These are phyloP conservation scores for Agapornis canus DNA, from an alignment of 2,797 vertebrate species.

Conservation along the genomic window DNA sequence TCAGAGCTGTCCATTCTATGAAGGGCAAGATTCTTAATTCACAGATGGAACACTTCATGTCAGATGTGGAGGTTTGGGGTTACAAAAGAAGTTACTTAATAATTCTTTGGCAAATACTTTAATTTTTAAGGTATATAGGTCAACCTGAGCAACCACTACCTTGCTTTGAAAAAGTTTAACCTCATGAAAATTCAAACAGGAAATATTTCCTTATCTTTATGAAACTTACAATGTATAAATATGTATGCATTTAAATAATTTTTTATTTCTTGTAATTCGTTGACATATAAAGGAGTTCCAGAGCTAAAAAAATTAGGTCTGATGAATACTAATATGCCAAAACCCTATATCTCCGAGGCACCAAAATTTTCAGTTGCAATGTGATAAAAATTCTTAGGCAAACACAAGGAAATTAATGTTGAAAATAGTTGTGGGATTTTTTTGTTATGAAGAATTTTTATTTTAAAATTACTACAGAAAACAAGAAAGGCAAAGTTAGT, in stretches of 20 bases:
- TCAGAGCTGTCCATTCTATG: background rate
- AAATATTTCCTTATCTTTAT: background rate
- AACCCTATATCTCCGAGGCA: background rate
- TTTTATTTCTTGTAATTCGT: background rate
- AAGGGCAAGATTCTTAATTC: background rate
- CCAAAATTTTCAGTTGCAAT: background rate
- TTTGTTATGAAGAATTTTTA: background rate
- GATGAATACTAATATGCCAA: background rate
- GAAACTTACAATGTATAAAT: background rate
- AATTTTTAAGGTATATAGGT: background rate
- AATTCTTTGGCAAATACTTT: background rate
- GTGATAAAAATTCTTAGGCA: background rate
- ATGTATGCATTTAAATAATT: background rate
- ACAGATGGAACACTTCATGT: background rate
- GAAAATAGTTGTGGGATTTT: background rate
- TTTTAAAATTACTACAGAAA: background rate
- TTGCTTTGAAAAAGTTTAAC: background rate
- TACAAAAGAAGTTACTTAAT: background rate
- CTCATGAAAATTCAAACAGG: background rate
- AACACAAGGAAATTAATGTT: background rate
- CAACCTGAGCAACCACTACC: background rate
- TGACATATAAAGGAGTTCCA: background rate
- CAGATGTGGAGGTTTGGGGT: background rate
- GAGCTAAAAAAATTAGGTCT: background rate
- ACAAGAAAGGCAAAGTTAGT: background rate